These are phyloP conservation scores for Aethes cnicana DNA, from an alignment of 2,888 invertebrate species.

Conservation along the genomic window DNA sequence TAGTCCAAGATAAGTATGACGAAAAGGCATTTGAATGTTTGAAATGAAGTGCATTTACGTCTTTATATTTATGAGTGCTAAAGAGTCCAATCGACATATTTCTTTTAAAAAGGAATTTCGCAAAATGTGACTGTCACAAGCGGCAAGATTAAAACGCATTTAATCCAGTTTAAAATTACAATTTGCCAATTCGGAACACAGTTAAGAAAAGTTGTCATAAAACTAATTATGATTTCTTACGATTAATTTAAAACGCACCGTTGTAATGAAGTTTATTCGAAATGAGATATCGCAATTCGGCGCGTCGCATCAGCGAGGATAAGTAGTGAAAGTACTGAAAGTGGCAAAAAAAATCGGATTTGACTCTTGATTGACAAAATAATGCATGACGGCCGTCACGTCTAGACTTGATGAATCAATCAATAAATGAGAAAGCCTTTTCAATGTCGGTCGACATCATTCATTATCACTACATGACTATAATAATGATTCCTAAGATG, in stretches of 20 bases:
- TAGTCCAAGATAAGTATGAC: too few species aligned
- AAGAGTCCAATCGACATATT: too few species aligned
- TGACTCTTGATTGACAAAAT: constrained; percentile 18
- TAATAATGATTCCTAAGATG: too few species aligned
- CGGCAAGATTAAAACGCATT: constrained; percentile 1
- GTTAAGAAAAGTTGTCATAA: constrained; percentile 6
- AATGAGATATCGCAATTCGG: constrained; percentile 24
- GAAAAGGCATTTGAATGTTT: too few species aligned
- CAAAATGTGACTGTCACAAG: too few species aligned
- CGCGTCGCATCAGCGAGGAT: constrained; percentile 11
- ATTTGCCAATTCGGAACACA: too few species aligned
- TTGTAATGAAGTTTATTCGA: constrained; percentile 15
- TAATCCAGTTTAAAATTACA: neutral
- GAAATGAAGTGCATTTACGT: too few species aligned
- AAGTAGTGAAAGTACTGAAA: constrained; percentile 30
- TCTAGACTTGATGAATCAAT: constrained; percentile 25
- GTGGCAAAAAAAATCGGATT: constrained; percentile 8
- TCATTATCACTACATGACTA: constrained; percentile 14
- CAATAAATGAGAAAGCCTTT: constrained; percentile 27
- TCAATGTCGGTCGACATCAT: constrained; percentile 26
- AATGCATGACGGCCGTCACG: constrained; percentile 17
- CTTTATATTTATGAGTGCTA: too few species aligned
- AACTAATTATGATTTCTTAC: constrained; percentile 17
- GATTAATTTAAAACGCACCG: constrained; percentile 15
- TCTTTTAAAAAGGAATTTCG: too few species aligned